Conservation (phyloP, 2,113 vertebrate species). For the Anolis sagrei region DNA sequence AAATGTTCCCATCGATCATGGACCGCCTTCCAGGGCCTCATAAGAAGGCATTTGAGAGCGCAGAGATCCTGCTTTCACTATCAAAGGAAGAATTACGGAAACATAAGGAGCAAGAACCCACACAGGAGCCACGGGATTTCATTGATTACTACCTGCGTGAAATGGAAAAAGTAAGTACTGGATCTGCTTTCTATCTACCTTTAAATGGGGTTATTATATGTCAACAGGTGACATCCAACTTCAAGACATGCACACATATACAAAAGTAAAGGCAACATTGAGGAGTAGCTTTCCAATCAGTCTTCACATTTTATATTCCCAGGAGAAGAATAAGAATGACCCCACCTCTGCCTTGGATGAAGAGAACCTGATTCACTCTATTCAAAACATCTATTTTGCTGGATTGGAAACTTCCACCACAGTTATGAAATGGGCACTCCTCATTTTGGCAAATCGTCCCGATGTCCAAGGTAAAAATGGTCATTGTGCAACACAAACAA, state of each 20-base stretch:
- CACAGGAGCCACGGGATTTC: not conserved
- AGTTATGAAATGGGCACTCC: not conserved
- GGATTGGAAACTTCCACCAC: not conserved
- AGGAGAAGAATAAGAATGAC: not conserved
- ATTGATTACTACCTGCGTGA: not conserved
- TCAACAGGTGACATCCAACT: too few relatives aligned
- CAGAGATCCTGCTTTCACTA: not conserved
- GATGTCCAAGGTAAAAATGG: not conserved
- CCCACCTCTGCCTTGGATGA: not conserved
- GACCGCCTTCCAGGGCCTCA: not conserved
- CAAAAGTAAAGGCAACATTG: too few relatives aligned
- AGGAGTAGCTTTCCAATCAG: too few relatives aligned
- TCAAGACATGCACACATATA: too few relatives aligned
- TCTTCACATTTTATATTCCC: not conserved
- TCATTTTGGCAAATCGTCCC: not conserved
- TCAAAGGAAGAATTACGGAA: not conserved
- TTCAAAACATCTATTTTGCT: not conserved
- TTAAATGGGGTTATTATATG: too few relatives aligned
- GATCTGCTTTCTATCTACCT: too few relatives aligned
- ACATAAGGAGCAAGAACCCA: not conserved
- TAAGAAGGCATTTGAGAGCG: not conserved
- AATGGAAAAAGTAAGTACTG: not conserved
- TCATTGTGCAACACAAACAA: not conserved
- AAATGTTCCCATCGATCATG: not conserved
- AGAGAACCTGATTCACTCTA: not conserved